phyloP scores from a whole-genome alignment of 2,797 vertebrate species.

The Margarornis squamiger region DNA sequence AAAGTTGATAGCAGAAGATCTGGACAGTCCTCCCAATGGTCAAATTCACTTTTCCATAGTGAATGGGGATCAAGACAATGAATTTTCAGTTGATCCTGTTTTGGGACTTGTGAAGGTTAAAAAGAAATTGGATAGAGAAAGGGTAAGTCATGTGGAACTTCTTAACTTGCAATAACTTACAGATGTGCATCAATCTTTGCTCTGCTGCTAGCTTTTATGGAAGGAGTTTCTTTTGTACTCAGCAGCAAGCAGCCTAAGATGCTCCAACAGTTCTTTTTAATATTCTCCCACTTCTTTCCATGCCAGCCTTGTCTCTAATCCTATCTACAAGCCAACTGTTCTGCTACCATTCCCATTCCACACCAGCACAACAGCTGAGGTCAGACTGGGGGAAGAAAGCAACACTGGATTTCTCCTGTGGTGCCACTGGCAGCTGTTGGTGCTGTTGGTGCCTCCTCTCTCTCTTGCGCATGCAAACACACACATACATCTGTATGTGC shows the following conservation, averaged over 20 bases:
- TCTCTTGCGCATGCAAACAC: not conserved
- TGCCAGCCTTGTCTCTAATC: not conserved
- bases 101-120: constrained; percentile 91
- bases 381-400: not conserved
- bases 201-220: not conserved
- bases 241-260: not conserved
- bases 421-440: not conserved
- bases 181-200: not conserved
- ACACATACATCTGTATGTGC: not conserved
- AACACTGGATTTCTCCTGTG: not conserved
- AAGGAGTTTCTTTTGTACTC: not conserved
- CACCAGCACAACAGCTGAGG: not conserved
- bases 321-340: not conserved
- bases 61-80: constrained; percentile 87
- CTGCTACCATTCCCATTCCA: not conserved
- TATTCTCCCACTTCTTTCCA: not conserved
- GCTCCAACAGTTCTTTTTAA: not conserved
- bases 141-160: constrained; percentile 76
- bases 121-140: constrained; percentile 93
- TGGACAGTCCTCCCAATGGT: constrained; percentile 89
- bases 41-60: constrained; percentile 89
- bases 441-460: not conserved
- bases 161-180: not conserved
- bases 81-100: constrained; percentile 89
- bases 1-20: constrained; percentile 91